Base-by-base conservation (phyloP, 2,113 vertebrate genomes). In the Pelecanus crispus region DNA sequence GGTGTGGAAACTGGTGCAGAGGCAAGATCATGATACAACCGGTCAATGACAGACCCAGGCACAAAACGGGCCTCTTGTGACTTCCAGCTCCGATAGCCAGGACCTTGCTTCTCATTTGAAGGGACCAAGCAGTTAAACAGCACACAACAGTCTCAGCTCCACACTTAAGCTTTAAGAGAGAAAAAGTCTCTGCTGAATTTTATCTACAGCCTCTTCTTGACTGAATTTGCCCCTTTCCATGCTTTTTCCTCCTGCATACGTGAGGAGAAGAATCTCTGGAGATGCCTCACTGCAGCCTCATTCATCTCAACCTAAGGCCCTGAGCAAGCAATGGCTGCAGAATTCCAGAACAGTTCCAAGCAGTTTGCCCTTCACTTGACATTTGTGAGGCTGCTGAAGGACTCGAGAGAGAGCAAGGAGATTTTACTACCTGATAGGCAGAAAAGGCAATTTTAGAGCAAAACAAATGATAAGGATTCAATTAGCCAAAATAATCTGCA, bases 321-420 rank as follows among this genome's bases (percentile, higher is more conserved):
- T 28, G 36, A 61, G 67, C 28, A 49, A 89, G 68, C 47, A 36
- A 8, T 3, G 36, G 71, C 82, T 74, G 78, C 78, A 81, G 63
- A 86, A 92, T 49, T 88, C 63, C 92, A 61, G 31, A 83, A 38
- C 1, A 1, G 13, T 28, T 75, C 77, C 66, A 7, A 71, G 75
- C 56, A 62, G 72, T 71, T 49, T 91, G 90, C 56, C 93, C 93
- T 96, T 91, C 79, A 79, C 61, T 81, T 92, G 95, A 94, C 95
- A 94, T 95, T 88, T 75, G 7, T 10, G 58, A 90, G 82, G 49
- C 89, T 82, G 79, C 53, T 10, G 9, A 90, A 93, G 82, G 85
- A 6, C 55, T 32, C 77, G 47, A 67, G 58, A 55, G 17, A 17
- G 9, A 59, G n/a, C 38, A 38, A 92, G 40, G 81, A 55, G 68